A percentile compares a stretch with the other conserved stretches of the same genome.
These are phyloP conservation scores for Chaetodon auriga DNA, from an alignment of 2,113 vertebrate genomes.

Conservation along the genomic window DNA sequence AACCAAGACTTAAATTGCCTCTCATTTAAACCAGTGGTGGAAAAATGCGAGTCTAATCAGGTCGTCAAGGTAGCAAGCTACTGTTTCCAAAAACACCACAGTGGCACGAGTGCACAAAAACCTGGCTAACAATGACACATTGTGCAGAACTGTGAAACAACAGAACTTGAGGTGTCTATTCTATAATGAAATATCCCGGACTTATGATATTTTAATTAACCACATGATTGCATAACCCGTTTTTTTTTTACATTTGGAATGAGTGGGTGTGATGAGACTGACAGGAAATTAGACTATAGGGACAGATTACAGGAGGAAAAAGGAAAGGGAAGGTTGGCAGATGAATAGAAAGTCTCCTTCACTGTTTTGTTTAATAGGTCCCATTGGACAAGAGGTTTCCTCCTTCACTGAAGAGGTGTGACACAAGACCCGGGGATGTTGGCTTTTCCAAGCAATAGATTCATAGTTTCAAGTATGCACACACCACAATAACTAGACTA, in stretches of 20 bases:
- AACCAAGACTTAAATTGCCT: constrained; percentile 47
- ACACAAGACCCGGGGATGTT: constrained; percentile 5
- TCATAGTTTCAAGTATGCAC: neutral
- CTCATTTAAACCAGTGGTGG: constrained; percentile 53
- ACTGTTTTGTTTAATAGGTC: constrained; percentile 57
- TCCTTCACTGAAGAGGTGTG: neutral
- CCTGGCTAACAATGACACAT: constrained; percentile 58
- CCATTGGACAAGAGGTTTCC: constrained; percentile 33
- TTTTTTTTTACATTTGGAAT: constrained; percentile 21
- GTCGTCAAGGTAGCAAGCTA: constrained; percentile 70
- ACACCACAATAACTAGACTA: constrained; percentile 1
- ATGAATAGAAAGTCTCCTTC: constrained; percentile 41
- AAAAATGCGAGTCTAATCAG: constrained; percentile 63
- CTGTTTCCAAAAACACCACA: constrained; percentile 71
- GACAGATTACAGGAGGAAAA: constrained; percentile 39
- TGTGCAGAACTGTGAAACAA: constrained; percentile 43
- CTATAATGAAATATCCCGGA: constrained; percentile 38
- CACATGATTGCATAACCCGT: constrained; percentile 31
- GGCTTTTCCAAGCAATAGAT: constrained; percentile 14
- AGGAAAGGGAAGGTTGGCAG: neutral
- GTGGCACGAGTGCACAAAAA: constrained; percentile 19
- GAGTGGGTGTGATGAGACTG: constrained; percentile 29
- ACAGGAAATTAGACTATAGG: constrained; percentile 53
- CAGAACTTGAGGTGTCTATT: constrained; percentile 45
- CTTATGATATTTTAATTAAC: constrained; percentile 64